Evolutionary conservation across 2,888 invertebrate species (phyloP).

Genomic region (Mayetiola destructor): DNA sequence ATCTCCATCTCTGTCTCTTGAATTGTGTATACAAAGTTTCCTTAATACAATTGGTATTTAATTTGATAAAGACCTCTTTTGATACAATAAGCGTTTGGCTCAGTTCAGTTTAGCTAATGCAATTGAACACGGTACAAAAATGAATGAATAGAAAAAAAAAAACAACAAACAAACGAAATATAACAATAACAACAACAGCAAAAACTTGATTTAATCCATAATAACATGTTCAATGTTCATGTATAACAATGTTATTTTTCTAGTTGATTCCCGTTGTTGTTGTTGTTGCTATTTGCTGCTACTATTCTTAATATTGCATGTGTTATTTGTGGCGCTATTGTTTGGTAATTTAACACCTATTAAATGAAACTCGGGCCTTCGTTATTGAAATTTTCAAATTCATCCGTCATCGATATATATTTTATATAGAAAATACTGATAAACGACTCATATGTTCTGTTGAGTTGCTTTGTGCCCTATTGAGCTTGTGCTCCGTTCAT

Average conservation of each 20-base stretch:
- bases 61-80: too few species aligned
- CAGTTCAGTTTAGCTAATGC: too few species aligned
- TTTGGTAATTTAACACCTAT: slow-evolving; percentile 11
- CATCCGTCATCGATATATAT: neutral
- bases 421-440: too few species aligned
- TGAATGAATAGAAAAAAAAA: too few species aligned
- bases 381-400: slow-evolving; percentile 2
- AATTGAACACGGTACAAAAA: too few species aligned
- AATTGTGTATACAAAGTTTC: neutral
- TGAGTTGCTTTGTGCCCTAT: neutral
- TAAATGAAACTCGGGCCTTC: neutral
- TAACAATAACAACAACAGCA: too few species aligned
- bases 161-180: too few species aligned
- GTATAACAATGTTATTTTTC: too few species aligned
- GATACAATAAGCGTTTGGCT: too few species aligned
- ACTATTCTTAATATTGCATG: too few species aligned
- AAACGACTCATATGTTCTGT: neutral
- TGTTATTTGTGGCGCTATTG: slow-evolving; percentile 5
- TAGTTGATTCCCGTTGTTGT: neutral
- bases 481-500: neutral
- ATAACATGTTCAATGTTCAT: too few species aligned
- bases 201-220: too few species aligned
- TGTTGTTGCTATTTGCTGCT: neutral
- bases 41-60: neutral
- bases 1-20: neutral